phyloP scores from a whole-genome alignment of 64 coral and sea anemone genomes.

The Montipora capricornis region DNA sequence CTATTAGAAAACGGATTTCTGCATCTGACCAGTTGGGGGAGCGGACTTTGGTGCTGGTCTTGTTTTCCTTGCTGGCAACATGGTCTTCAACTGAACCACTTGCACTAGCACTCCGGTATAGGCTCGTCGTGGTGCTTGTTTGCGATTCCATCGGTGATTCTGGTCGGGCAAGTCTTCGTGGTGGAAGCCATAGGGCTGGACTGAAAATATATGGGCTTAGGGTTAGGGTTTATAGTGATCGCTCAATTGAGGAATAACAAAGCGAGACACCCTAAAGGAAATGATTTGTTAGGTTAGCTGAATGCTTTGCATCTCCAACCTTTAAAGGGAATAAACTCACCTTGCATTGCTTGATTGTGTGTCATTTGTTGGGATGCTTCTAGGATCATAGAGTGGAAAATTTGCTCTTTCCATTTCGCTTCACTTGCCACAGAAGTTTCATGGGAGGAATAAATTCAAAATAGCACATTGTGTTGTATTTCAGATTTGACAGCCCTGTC shows the following conservation, averaged over 20 bases:
- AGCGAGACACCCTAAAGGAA: not conserved
- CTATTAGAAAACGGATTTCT: too few relatives aligned
- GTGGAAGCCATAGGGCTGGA: not conserved
- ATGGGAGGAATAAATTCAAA: not conserved
- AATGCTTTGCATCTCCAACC: constrained; percentile 5
- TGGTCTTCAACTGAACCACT: too few relatives aligned
- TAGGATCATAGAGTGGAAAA: not conserved
- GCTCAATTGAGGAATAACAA: not conserved
- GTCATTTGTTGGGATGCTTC: not conserved
- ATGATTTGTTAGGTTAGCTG: constrained; percentile 1
- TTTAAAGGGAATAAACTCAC: constrained; percentile 8
- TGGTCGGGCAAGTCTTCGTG: not conserved
- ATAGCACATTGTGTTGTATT: constrained; percentile 14
- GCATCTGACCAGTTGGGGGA: not conserved
- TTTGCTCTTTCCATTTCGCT: not conserved
- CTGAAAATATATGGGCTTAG: not conserved
- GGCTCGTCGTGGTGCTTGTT: not conserved
- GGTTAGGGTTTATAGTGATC: not conserved
- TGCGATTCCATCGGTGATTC: not conserved
- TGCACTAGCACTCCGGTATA: too few relatives aligned
- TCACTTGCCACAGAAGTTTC: constrained; percentile 9
- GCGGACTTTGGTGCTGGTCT: not conserved
- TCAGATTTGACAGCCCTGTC: constrained; percentile 16
- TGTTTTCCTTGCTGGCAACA: not conserved
- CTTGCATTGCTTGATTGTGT: constrained; percentile 5